Evolutionary conservation across 2,113 vertebrate species (phyloP), one percentile per base, ranked within the genome.

Genomic region (Poeciliopsis retropinna): DNA sequence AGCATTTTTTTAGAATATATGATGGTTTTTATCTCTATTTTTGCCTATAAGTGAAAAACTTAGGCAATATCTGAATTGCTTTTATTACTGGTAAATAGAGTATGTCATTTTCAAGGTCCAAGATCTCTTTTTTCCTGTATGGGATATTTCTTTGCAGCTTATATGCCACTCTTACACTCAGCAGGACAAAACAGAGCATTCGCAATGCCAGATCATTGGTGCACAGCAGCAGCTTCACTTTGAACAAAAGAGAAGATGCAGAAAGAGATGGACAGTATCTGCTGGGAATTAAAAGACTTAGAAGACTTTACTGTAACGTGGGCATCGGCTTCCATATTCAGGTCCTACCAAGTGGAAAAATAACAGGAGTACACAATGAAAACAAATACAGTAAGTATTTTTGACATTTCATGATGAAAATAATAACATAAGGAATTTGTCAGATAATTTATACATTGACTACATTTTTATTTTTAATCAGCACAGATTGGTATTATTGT

Each of bases 311-410:
- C 92, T 99, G 97, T 92, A 98, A 98, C 69, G 96, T 97, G 70
- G 97, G 97, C 92, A 99, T 99, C 83, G 97, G 97, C 61, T 99
- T 98, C 92, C 97, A 99, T 90, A 94, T 99, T 79, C 96, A 98
- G 86, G 95, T 98, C 66, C 89, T 96, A 75, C 95, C 96, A 44
- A 96, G 95, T 74, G 97, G 97, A 68, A 95, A 92, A 84, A 95
- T 98, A 84, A 95, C 95, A 2, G 97, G 97, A 14, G 92, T 95
- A 44, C 97, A 99, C 85, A 95, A 94, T 81, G 97, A 98, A 84
- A 96, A 96, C 62, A 81, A 90, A 85, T 96, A 97, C 95, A 98
- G 97, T 98, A 95, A 98, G 97, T 89, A 47, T 1, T 25, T 47
- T 64, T 73, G 19, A 28, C 11, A 41, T 70, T 79, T 0, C 12